Base-by-base conservation (phyloP, 2,797 vertebrate species). In the Telmatherina bonti region DNA sequence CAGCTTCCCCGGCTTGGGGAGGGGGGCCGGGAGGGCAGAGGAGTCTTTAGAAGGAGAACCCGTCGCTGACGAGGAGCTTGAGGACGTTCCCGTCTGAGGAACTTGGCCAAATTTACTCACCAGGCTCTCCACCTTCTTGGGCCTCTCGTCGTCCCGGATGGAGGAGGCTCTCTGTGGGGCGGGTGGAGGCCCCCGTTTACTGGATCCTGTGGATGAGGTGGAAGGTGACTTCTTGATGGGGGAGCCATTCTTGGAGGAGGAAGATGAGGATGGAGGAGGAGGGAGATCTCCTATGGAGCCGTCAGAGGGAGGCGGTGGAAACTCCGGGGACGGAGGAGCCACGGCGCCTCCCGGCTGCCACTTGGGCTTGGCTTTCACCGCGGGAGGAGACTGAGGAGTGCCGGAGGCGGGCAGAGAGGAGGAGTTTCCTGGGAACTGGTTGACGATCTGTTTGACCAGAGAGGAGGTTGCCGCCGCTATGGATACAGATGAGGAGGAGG, bases 131-230 rank as follows among this genome's bases (percentile, higher is more conserved):
- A 99, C 96, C 77, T 96, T 96, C 89, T 96, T 97, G 2, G 96
- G 93, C 71, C 84, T 63, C 51, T 92, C 92, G 33, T 98, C 97
- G 70, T 97, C 97, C 0, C 96, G 96, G 68, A 99, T 96, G 70
- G 96, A 98, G 74, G 97, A 99, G 82, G 97, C 97, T 18, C 97
- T 93, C 85, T 99, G 97, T 2, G 97, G 98, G 0, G 97, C 94
- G 0, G 97, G 96, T 2, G 97, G 98, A 0, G 97, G 97, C 4
- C 95, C 97, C 77, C 95, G 96, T 91, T 97, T 99, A 73, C 82
- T 94, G 67, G 93, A 94, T 4, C 91, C 91, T 0, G 88, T 89
- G 27, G 94, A 94, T 31, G 96, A 96, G 55, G 90, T 66, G 75
- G 96, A 97, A 43, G 93, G 85, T 0, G 94, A 85, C 89, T 96